Evolutionary conservation across 2,797 vertebrate species (phyloP).

Genomic region (Acanthopagrus latus): DNA sequence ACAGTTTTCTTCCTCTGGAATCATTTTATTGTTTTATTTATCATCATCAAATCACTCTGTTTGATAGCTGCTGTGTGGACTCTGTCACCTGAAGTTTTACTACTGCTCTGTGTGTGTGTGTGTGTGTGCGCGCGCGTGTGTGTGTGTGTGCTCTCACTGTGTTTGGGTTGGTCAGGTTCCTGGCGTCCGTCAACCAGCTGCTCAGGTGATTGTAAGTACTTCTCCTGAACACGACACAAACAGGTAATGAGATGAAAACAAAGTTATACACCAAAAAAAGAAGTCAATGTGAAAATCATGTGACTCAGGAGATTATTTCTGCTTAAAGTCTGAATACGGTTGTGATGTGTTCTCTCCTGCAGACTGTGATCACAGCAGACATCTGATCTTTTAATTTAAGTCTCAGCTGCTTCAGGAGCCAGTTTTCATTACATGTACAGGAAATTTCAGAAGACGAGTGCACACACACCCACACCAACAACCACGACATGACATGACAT

Average conservation of each 20-base stretch:
- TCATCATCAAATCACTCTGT: too few species aligned
- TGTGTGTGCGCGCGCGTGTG: conserved; percentile 21
- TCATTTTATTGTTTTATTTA: too few species aligned
- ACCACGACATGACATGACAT: background rate
- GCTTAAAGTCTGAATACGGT: too few species aligned
- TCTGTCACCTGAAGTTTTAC: too few species aligned
- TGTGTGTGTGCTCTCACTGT: conserved; percentile 61
- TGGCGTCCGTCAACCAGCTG: conserved; percentile 96
- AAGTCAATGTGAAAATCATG: background rate
- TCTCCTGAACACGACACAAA: conserved; percentile 83
- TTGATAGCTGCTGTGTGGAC: too few species aligned
- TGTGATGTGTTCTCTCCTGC: too few species aligned
- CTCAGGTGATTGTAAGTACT: conserved; percentile 96
- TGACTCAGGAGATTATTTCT: background rate
- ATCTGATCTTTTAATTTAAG: too few species aligned
- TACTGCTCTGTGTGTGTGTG: background rate
- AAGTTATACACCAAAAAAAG: background rate
- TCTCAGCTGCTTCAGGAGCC: too few species aligned
- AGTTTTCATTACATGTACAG: too few species aligned
- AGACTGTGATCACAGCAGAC: too few species aligned
- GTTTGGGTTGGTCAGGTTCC: conserved; percentile 86
- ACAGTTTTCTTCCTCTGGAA: too few species aligned
- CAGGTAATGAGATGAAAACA: background rate
- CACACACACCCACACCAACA: too few species aligned
- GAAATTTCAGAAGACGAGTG: background rate